phyloP scores from a whole-genome alignment of 2,113 vertebrate genomes.

The Uria aalge region DNA sequence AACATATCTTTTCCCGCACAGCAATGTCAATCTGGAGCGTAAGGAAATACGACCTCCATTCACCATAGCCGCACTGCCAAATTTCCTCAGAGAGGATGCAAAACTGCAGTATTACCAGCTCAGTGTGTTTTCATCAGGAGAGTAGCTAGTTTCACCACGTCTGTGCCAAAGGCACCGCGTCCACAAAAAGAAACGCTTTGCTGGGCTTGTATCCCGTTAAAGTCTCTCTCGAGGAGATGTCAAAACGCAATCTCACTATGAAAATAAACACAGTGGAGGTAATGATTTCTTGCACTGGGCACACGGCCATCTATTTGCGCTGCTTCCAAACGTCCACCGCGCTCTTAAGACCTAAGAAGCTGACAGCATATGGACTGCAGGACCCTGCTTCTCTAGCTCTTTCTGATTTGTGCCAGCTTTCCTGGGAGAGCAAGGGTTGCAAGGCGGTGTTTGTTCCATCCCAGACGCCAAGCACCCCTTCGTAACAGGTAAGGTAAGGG shows the following conservation, averaged over 20 bases:
- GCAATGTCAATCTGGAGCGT: rapidly evolving
- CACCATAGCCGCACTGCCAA: neutral
- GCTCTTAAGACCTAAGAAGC: neutral
- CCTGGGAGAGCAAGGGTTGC: neutral
- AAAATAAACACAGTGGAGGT: conserved; percentile 25
- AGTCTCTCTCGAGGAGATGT: neutral
- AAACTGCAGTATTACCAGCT: neutral
- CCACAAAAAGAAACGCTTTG: conserved; percentile 1
- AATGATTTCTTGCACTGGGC: conserved; percentile 7
- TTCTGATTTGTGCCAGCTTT: neutral
- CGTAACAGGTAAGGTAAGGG: neutral
- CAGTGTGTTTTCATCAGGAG: neutral
- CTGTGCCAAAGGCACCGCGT: neutral
- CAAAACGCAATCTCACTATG: conserved; percentile 9
- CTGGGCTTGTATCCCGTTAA: neutral
- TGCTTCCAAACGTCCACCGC: neutral
- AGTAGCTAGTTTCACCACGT: neutral
- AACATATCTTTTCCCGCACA: rapidly evolving
- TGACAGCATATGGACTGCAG: neutral
- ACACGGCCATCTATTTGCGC: neutral
- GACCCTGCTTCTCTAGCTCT: neutral
- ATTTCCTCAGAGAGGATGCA: neutral
- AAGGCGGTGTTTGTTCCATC: neutral
- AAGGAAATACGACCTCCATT: neutral
- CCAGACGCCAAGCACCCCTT: neutral